Base-by-base conservation (phyloP, 2,797 vertebrate species). In the Morus bassanus region DNA sequence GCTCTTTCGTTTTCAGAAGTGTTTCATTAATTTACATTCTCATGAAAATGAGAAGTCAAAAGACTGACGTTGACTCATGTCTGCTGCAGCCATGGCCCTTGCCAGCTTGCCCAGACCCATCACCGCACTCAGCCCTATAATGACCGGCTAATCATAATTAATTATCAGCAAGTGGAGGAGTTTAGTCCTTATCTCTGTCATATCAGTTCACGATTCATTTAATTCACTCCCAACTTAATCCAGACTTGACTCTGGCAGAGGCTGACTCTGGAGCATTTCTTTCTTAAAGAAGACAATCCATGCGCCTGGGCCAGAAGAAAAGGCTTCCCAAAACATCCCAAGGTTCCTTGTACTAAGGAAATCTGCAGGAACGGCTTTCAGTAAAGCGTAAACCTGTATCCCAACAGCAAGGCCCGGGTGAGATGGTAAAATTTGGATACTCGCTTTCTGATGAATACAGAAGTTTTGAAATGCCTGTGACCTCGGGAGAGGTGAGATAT, bases 161-260 rank as follows among this genome's bases (percentile, higher is more conserved):
- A 81, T 51, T 27, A 37, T 6, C 78, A 61, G 56, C 57, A 39
- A 64, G 65, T 15, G 46, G 53, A 1, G 3, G 51, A 43, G 24
- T 37, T 77, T 15, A 27, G 51, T 65, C 75, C 64, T 79, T 39
- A 2, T 0, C 10, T 15, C 63, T n/a, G 35, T 33, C 37, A 37
- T 0, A 0, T 5, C 82, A 80, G 31, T 18, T 69, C 85, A 91
- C 86, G 93, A 92, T 68, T 85, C 41, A 85, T 95, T 97, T 69
- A 78, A 93, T 97, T 94, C 57, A 50, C 31, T 61, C 80, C 70
- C 95, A 95, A 57, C 89, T 41, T 57, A 87, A 88, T 50, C 85
- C 88, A 69, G 89, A 69, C 70, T 90, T 79, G 89, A 61, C 67
- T 87, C 45, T 74, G 89, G 30, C 28, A 48, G 12, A n/a, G 61